A percentile compares a stretch with the other conserved stretches of the same genome.
Evolutionary conservation across 2,888 invertebrate species (phyloP).

Genomic region (Trissolcus japonicus): DNA sequence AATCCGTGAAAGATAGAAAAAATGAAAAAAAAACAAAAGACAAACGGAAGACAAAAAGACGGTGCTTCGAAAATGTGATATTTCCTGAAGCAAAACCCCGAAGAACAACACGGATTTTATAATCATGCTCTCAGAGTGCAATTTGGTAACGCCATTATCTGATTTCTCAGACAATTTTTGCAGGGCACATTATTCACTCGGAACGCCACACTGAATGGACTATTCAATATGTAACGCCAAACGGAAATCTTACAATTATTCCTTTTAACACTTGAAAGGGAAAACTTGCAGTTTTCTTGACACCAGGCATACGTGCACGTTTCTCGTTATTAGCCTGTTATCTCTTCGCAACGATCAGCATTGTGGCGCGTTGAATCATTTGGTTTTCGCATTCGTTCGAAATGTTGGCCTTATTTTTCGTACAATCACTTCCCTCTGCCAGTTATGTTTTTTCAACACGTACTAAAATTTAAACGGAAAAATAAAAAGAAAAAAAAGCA

Average conservation of each 20-base stretch:
- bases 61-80: too few relatives aligned
- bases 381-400: not conserved
- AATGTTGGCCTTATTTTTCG: not conserved
- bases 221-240: conserved; percentile 34
- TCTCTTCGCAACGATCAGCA: conserved; percentile 2
- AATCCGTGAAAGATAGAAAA: too few relatives aligned
- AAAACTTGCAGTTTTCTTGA: conserved; percentile 19
- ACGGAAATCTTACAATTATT: conserved; percentile 26
- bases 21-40: too few relatives aligned
- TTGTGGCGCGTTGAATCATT: not conserved
- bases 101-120: conserved; percentile 12
- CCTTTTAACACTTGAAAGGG: conserved; percentile 16
- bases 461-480: not conserved
- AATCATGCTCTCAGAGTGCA: conserved; percentile 20
- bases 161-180: conserved; percentile 41
- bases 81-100: conserved; percentile 8
- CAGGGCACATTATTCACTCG: conserved; percentile 21
- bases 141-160: conserved; percentile 39
- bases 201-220: conserved; percentile 19
- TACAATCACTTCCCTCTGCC: not conserved
- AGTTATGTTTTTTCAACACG: not conserved
- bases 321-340: conserved; percentile 2
- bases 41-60: too few relatives aligned
- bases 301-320: not conserved
- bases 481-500: too few relatives aligned